These are phyloP conservation scores for Arizona elegans DNA, from an alignment of 2,113 vertebrate species.

Conservation along the genomic window DNA sequence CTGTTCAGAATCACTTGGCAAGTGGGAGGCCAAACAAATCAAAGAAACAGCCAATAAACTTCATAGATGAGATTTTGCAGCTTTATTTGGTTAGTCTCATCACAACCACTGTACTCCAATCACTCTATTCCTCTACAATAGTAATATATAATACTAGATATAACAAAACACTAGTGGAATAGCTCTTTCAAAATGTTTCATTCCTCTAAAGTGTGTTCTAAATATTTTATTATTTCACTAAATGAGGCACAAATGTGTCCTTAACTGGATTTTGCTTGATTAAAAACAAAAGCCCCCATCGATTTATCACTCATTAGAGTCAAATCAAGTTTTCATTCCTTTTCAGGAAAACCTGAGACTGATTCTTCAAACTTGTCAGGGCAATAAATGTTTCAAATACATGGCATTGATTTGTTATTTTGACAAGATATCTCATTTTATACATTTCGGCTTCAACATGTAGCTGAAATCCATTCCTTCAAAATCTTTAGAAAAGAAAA, in stretches of 20 bases:
- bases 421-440: slow-evolving; percentile 59
- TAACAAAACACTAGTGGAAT: neutral
- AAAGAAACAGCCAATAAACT: neutral
- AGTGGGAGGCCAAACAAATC: neutral
- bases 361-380: slow-evolving; percentile 51
- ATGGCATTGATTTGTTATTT: slow-evolving; percentile 45
- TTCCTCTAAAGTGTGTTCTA: slow-evolving; percentile 18
- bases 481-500: slow-evolving; percentile 23
- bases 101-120: neutral
- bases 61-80: neutral
- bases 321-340: slow-evolving; percentile 24
- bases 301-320: slow-evolving; percentile 63
- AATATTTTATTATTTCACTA: slow-evolving; percentile 42
- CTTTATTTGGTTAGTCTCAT: neutral
- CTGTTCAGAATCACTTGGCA: neutral
- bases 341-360: slow-evolving; percentile 59
- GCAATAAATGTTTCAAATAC: slow-evolving; percentile 30
- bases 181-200: slow-evolving; percentile 35
- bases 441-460: slow-evolving; percentile 3
- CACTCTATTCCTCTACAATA: slow-evolving; percentile 6
- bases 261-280: slow-evolving; percentile 37
- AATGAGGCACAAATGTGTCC: slow-evolving; percentile 39
- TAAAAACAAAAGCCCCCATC: slow-evolving; percentile 57
- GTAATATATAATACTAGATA: slow-evolving; percentile 19
- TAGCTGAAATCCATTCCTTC: slow-evolving; percentile 23